Conservation (phyloP, 23 tunicate genomes). For the Pegea sp. region DNA sequence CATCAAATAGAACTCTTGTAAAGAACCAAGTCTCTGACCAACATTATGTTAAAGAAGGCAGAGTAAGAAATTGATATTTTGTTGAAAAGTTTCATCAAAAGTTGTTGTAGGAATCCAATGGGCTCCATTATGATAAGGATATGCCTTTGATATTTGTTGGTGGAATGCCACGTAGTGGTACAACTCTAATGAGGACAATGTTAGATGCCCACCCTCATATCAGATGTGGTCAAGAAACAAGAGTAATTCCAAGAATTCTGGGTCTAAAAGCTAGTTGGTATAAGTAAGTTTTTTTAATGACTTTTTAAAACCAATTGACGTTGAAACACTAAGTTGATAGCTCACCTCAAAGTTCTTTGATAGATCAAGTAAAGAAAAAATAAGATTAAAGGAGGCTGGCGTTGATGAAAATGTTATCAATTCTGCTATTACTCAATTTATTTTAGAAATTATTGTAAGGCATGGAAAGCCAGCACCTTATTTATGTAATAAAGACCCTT, state of each 20-base stretch:
- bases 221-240: constrained; percentile 91
- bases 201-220: constrained; percentile 89
- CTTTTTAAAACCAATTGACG: too few species aligned
- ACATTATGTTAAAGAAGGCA: constrained; percentile 18
- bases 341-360: background rate
- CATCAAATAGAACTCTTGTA: constrained; percentile 6
- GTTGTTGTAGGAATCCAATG: constrained; percentile 2
- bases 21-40: constrained; percentile 1
- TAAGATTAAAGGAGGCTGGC: constrained; percentile 72
- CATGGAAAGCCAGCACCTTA: constrained; percentile 57
- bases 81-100: background rate
- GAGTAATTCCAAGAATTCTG: constrained; percentile 70
- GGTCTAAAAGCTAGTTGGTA: constrained; percentile 76
- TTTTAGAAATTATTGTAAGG: constrained; percentile 66
- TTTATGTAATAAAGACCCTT: constrained; percentile 94
- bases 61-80: constrained; percentile 5
- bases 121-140: constrained; percentile 10
- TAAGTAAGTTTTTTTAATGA: constrained; percentile 48
- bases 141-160: constrained; percentile 77
- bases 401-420: constrained; percentile 30
- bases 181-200: constrained; percentile 87
- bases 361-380: constrained; percentile 55
- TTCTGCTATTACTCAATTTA: constrained; percentile 51
- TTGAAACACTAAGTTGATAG: too few species aligned
- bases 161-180: constrained; percentile 95